Evolutionary conservation across 2,888 invertebrate species (phyloP), one percentile per base, ranked within the genome.

Genomic region (Arctia plantaginis): DNA sequence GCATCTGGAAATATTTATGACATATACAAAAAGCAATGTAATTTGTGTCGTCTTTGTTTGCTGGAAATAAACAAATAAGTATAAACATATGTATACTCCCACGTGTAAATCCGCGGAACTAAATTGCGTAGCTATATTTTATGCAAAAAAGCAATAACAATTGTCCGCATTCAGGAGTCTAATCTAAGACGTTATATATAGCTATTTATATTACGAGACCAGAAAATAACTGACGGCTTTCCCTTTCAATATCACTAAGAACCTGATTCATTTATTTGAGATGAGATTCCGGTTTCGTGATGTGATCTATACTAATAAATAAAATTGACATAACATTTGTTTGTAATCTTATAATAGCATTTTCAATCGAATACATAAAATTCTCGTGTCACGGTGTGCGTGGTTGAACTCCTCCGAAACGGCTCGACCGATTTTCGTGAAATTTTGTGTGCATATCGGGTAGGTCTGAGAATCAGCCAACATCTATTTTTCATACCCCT

Each of bases 1-100:
- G 83, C 74, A 84, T 81, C 84, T 77, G 76, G 77, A 82, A 81
- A 80, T 86, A 77, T 84, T 86, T 82, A 82, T 82, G 73, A 75
- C 20, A 66, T 73, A 39, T 20, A 76, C 81, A 80, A 74, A 69
- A 8, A 74, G 77, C 71, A 72, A 69, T 72, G 62, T 67, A 75
- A 74, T 55, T 77, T 74, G 44, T 41, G 70, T 47, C 73, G 72
- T 77, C 80, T 70, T 70, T 70, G 62, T 62, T 39, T 33, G 27
- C n/a, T 41, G 39, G 12, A 30, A 33, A 55, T 68, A 30, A 47
- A 47, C 35, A 51, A 51, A 51, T n/a, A 51, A 44, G 18, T 51
- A 67, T 30, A 33, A 12, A 30, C 7, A 39, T 18, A 67, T 30
- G 18, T 44, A 27, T 30, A 15, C 62, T 30, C 18, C 3, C 3